Percentiles rank a stretch among this genome's conserved stretches.
Evolutionary conservation across 2,888 invertebrate genomes (phyloP).

Genomic region (Drosophila quinaria): DNA sequence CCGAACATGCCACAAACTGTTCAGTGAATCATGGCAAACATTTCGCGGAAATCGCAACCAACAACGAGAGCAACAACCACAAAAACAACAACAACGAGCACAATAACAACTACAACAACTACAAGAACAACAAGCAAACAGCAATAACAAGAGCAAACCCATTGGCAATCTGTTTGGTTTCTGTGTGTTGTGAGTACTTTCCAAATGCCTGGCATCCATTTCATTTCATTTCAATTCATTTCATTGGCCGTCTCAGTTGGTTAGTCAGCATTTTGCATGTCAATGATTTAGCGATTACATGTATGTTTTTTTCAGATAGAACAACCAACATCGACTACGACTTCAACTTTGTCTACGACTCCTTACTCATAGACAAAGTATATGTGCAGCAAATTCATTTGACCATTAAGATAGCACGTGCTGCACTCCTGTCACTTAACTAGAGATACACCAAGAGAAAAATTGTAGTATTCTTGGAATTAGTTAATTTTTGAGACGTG

Average conservation of each 20-base stretch:
- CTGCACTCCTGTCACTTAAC: slow-evolving; percentile 17
- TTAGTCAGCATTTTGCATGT: slow-evolving; percentile 69
- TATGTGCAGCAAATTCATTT: slow-evolving; percentile 19
- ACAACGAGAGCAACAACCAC: slow-evolving; percentile 24
- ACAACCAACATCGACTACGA: slow-evolving; percentile 17
- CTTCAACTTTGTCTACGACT: background rate
- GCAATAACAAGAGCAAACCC: slow-evolving; percentile 37
- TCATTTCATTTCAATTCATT: slow-evolving; percentile 56
- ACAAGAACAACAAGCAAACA: slow-evolving; percentile 25
- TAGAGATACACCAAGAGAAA: slow-evolving; percentile 7
- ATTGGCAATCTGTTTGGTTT: slow-evolving; percentile 42
- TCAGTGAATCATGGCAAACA: slow-evolving; percentile 73
- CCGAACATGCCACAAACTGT: slow-evolving; percentile 53
- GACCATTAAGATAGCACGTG: slow-evolving; percentile 45
- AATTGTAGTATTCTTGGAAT: too few relatives aligned
- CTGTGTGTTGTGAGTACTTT: slow-evolving; percentile 48
- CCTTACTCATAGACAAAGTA: slow-evolving; percentile 26
- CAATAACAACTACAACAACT: slow-evolving; percentile 2
- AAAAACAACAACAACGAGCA: slow-evolving; percentile 18
- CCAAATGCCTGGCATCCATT: slow-evolving; percentile 61
- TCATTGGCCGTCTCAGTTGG: slow-evolving; percentile 66
- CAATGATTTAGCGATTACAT: slow-evolving; percentile 50
- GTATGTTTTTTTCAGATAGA: slow-evolving; percentile 35
- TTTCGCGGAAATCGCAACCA: slow-evolving; percentile 72
- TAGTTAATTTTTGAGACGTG: too few relatives aligned